Evolutionary conservation across 2,797 vertebrate species (phyloP), one percentile per base, ranked within the genome.

Genomic region (Austrolebias charrua): DNA sequence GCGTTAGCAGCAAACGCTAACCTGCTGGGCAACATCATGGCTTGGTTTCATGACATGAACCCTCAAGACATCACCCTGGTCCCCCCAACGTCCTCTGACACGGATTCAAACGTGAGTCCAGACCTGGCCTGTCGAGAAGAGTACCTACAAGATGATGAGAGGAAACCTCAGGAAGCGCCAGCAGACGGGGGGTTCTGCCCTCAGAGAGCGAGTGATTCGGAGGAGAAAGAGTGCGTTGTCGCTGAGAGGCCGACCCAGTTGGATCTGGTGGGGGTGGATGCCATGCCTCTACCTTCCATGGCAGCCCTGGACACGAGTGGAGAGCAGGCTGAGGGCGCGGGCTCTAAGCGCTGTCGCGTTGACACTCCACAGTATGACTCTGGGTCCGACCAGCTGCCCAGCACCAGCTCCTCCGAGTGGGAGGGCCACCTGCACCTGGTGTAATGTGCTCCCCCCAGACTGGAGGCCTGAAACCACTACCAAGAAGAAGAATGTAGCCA

Each of bases 41-140:
- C 98, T 66, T 99, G 97, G 97, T 98, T 99, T 88, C 97, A 99
- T 55, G 98, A 99, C 86, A 98, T 98, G 94, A 98, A 98, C 86
- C 96, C 97, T 51, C 98, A 98, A 85, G 96, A 95, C 61, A 95
- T 99, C 79, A 94, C 95, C 69, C 90, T 98, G 79, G 94, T 96
- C 50, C 95, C 97, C 59, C 93, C 96, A 28, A 91, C 91, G 55
- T 88, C 93, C 80, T 91, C 94, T 5, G 83, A 88, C 61, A 79
- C 83, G 0, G 80, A 90, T 55, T 77, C 82, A 6, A 90, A 91
- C 72, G 83, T 87, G 5, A 92, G 92, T 33, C 7, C 56, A 0
- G 56, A 73, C 53, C 68, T 64, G 13, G 55, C 58, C 16, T 57
- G 44, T 0, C 55, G 52, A 48, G 73, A 15, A 9, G 76, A 53